Evolutionary conservation across 1,140 invertebrate species (phyloP).

Genomic region (Eufriesea mexicana): DNA sequence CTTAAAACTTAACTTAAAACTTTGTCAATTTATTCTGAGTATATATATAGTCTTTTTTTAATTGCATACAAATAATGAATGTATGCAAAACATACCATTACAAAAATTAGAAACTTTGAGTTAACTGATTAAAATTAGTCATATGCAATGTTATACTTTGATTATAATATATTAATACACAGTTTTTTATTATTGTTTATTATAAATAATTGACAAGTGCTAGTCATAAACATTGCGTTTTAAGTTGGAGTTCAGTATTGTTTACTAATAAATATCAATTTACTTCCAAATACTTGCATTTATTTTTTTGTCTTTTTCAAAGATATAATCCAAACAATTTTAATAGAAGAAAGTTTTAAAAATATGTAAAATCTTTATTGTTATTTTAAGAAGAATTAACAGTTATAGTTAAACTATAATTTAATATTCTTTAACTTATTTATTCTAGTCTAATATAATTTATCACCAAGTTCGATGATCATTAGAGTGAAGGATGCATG

Average conservation of each 20-base stretch:
- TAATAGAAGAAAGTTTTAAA: slow-evolving; percentile 12
- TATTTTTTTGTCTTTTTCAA: slow-evolving; percentile 57
- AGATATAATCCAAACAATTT: slow-evolving; percentile 39
- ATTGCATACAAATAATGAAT: slow-evolving; percentile 16
- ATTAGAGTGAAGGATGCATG: slow-evolving; percentile 55
- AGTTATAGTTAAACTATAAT: background rate
- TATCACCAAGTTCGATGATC: slow-evolving; percentile 64
- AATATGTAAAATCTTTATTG: slow-evolving; percentile 5
- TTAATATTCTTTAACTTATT: slow-evolving; percentile 32
- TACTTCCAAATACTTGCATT: slow-evolving; percentile 60
- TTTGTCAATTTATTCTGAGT: background rate
- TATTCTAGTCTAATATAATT: slow-evolving; percentile 59
- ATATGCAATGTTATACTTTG: slow-evolving; percentile 57
- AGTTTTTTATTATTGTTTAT: slow-evolving; percentile 58
- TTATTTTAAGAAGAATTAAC: background rate
- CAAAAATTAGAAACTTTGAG: background rate
- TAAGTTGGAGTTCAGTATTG: slow-evolving; percentile 68
- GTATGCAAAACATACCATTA: slow-evolving; percentile 9
- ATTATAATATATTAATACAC: slow-evolving; percentile 52
- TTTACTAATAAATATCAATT: slow-evolving; percentile 69
- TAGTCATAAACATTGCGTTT: slow-evolving; percentile 67
- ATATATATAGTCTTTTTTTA: slow-evolving; percentile 9
- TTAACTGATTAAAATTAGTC: background rate
- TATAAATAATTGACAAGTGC: slow-evolving; percentile 60
- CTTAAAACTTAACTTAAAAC: background rate